Evolutionary conservation across 2,113 vertebrate species (phyloP).

Genomic region (Psilopsiagon aymara): DNA sequence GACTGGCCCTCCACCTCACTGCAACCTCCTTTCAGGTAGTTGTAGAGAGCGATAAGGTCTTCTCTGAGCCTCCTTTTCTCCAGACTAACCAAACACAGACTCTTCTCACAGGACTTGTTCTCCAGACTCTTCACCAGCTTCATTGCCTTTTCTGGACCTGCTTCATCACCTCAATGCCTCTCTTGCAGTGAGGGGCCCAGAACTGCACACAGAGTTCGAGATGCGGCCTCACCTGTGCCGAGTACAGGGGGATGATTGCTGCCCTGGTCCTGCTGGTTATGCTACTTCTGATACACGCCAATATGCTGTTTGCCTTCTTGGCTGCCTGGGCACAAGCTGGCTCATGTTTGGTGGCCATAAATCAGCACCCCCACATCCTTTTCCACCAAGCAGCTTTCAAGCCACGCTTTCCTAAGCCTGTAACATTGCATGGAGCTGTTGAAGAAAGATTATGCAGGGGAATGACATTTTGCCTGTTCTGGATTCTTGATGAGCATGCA

Average conservation of each 20-base stretch:
- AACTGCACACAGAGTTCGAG: neutral
- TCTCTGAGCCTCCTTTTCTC: neutral
- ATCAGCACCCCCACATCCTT: neutral
- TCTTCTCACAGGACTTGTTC: neutral
- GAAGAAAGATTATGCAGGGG: neutral
- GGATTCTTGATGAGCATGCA: neutral
- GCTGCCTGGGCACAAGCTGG: neutral
- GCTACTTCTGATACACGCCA: accelerated
- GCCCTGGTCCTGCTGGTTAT: neutral
- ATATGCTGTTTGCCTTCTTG: neutral
- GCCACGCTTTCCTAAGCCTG: neutral
- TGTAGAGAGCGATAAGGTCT: neutral
- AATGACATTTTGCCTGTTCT: neutral
- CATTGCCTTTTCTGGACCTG: accelerated
- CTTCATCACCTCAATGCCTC: neutral
- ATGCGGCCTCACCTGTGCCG: neutral
- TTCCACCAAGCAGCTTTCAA: neutral
- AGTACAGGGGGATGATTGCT: accelerated
- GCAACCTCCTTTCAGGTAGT: neutral
- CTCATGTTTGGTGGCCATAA: neutral
- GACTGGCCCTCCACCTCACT: neutral
- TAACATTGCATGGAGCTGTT: neutral
- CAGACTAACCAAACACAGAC: neutral
- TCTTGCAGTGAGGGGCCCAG: neutral
- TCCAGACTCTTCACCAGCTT: neutral